Conservation (phyloP, 2,113 vertebrate genomes). For the Sapayoa aenigma region DNA sequence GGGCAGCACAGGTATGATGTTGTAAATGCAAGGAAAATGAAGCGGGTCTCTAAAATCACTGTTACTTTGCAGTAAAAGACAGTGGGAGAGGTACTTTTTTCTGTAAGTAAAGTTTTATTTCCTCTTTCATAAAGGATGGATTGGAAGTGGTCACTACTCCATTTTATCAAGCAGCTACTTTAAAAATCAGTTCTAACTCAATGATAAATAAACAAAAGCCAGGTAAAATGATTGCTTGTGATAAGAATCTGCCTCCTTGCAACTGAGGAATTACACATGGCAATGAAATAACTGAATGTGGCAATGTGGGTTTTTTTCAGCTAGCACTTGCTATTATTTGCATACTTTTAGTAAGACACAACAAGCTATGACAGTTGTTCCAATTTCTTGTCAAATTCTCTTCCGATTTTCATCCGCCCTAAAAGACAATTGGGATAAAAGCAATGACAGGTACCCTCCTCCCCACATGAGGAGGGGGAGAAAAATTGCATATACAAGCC, state of each 20-base stretch:
- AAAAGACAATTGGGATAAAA: conserved; percentile 20
- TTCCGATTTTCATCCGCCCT: not conserved
- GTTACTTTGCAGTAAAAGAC: not conserved
- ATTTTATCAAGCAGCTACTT: not conserved
- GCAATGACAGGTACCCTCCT: not conserved
- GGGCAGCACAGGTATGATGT: not conserved
- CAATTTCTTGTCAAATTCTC: conserved; percentile 43
- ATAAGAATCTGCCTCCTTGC: not conserved
- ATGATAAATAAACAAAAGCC: not conserved
- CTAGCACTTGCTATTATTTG: conserved; percentile 3
- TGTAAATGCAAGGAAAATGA: not conserved
- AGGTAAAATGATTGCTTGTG: not conserved
- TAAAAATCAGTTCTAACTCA: not conserved
- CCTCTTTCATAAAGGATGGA: not conserved
- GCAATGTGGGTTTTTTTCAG: not conserved
- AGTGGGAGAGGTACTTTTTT: not conserved
- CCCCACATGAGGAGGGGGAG: not conserved
- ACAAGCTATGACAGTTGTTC: conserved; percentile 6
- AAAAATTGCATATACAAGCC: not conserved
- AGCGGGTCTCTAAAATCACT: not conserved
- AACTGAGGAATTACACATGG: not conserved
- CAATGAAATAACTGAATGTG: not conserved
- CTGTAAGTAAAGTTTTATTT: not conserved
- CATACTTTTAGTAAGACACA: not conserved
- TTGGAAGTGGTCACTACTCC: not conserved